A percentile compares a stretch with the other conserved stretches of the same genome.
Evolutionary conservation across 2,888 invertebrate genomes (phyloP).

Genomic region (Dilophus febrilis): DNA sequence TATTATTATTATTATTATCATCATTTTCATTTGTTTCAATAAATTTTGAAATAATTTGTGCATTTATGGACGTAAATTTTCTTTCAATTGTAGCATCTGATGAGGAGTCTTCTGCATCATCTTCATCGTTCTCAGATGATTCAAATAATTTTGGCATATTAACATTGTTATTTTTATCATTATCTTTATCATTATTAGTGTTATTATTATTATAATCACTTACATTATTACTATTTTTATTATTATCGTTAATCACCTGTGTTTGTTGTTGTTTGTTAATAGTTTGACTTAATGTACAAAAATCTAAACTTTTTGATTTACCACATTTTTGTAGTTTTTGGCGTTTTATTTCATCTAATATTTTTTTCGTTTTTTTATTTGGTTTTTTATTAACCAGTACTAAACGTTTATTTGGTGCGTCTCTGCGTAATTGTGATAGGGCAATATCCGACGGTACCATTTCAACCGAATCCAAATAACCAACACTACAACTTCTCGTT

Average conservation of each 20-base stretch:
- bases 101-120: not conserved
- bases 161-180: slow-evolving; percentile 17
- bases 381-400: slow-evolving; percentile 54
- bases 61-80: not conserved
- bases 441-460: slow-evolving; percentile 59
- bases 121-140: slow-evolving; percentile 21
- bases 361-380: slow-evolving; percentile 28
- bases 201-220: slow-evolving; percentile 4
- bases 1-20: not conserved
- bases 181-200: too few species aligned
- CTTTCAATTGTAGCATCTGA: not conserved
- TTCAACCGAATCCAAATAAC: slow-evolving; percentile 70
- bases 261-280: slow-evolving; percentile 2
- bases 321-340: slow-evolving; percentile 27
- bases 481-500: slow-evolving; percentile 74
- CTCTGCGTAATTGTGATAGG: slow-evolving; percentile 49
- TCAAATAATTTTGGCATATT: slow-evolving; percentile 23
- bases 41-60: not conserved
- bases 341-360: slow-evolving; percentile 19
- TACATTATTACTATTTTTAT: too few species aligned
- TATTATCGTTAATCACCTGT: not conserved
- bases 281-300: slow-evolving; percentile 49
- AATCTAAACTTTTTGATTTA: slow-evolving; percentile 64
- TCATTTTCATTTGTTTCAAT: not conserved
- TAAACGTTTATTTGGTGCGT: slow-evolving; percentile 54